Evolutionary conservation across 53 echinoderm and acorn worm genomes (phyloP), one percentile per base, ranked within the genome.

Genomic region (Glandiceps talaboti): DNA sequence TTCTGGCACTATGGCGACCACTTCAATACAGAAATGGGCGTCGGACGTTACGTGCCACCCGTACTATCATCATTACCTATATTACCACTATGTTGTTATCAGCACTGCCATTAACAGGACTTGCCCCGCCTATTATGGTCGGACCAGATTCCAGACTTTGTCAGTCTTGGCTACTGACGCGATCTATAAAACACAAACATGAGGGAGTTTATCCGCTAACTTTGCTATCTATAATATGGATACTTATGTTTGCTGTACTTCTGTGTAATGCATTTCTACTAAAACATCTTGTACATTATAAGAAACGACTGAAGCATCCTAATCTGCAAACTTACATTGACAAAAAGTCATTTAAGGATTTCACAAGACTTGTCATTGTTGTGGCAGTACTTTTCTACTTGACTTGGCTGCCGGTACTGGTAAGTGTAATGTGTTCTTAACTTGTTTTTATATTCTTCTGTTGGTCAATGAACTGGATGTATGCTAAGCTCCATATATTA

Each of bases 341-440:
- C 10, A 87, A 78, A 33, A 90, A 84, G 74, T 91, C 91, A 14
- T 75, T 94, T 30, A 33, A 89, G 27, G 97, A 97, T 74, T 94
- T 97, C 80, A 91, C 93, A 26, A 88, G 88, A 77, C 84, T 97
- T 0, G 97, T 97, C 1, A 83, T 97, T 28, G 91, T 94, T 26
- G 90, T 96, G 32, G 91, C 97, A 33, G 79, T 97, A 30, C 86
- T 97, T 33, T 97, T 97, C 79, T 97, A 97, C 31, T 85, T 88
- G 32, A 97, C 97, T 14, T 97, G 97, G 97, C 73, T 97, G 33
- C 97, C 97, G 28, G 97, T 94, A 0, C 79, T 97, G 86, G 97
- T 97, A 79, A 97, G 97, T 97, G 14, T 30, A 29, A 25, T n/a
- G n/a, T n/a, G n/a, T n/a, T n/a, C n/a, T n/a, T n/a, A n/a, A n/a